Conservation (phyloP, 2,888 invertebrate genomes). For the Eristalis tenax region DNA sequence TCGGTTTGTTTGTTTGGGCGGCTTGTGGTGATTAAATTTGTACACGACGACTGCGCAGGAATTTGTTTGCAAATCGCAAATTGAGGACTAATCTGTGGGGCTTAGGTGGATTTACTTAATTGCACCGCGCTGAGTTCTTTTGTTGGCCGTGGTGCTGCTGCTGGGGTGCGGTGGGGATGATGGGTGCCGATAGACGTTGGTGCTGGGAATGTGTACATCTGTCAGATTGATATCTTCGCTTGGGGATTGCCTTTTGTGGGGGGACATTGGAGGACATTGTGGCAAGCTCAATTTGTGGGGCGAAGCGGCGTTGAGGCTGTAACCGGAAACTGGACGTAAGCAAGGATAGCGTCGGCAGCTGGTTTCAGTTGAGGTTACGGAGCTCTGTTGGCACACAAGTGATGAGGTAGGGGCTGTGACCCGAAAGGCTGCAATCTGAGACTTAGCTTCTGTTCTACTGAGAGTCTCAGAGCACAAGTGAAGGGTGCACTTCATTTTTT, state of each 20-base stretch:
- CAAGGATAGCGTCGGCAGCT: too few relatives aligned
- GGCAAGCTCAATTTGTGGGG: too few relatives aligned
- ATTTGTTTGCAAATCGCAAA: conserved; percentile 36
- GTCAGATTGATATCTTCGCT: background rate
- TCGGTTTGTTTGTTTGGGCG: conserved; percentile 27
- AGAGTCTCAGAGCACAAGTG: too few relatives aligned
- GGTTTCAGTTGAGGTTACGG: too few relatives aligned
- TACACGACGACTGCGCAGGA: conserved; percentile 1
- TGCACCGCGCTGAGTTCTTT: background rate
- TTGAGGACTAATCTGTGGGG: conserved; percentile 21
- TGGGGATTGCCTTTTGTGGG: background rate
- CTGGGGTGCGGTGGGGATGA: background rate
- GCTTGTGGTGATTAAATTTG: conserved; percentile 29
- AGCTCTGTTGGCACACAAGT: too few relatives aligned
- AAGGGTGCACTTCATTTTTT: too few relatives aligned
- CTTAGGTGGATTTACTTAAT: background rate
- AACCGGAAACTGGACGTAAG: too few relatives aligned
- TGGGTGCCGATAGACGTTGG: background rate
- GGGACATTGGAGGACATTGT: too few relatives aligned
- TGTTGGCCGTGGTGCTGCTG: background rate
- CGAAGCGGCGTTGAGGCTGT: too few relatives aligned
- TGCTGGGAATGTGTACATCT: background rate
- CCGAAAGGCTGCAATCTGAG: too few relatives aligned
- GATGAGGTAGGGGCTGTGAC: too few relatives aligned
- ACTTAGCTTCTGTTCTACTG: too few relatives aligned